phyloP scores from a whole-genome alignment of 2,888 invertebrate genomes.

The Chorisops tibialis region DNA sequence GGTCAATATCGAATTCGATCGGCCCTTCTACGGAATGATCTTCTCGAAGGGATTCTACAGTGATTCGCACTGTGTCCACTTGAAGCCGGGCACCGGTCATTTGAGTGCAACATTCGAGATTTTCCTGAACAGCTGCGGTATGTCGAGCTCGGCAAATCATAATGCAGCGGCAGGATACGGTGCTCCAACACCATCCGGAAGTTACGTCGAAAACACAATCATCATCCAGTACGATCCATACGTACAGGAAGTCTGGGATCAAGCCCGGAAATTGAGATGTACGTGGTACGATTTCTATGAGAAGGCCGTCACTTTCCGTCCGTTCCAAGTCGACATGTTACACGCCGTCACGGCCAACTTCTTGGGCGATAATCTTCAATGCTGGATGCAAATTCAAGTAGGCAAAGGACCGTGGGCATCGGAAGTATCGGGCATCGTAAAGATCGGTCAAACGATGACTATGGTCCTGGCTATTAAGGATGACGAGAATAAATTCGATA shows the following conservation, averaged over 20 bases:
- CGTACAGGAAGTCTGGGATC: constrained; percentile 95
- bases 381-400: constrained; percentile 97
- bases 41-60: constrained; percentile 93
- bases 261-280: constrained; percentile 82
- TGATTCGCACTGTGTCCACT: constrained; percentile 85
- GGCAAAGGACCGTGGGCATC: constrained; percentile 97
- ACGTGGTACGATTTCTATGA: constrained; percentile 97
- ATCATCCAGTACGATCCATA: constrained; percentile 94
- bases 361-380: constrained; percentile 90
- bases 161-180: constrained; percentile 79
- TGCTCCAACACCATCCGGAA: constrained; percentile 85
- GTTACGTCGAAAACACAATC: constrained; percentile 91
- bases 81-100: constrained; percentile 87
- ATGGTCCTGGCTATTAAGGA: constrained; percentile 95
- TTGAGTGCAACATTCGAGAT: constrained; percentile 91
- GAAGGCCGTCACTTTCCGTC: constrained; percentile 90
- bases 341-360: constrained; percentile 94
- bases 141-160: constrained; percentile 89
- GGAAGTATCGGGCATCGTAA: constrained; percentile 91
- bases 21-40: constrained; percentile 94
- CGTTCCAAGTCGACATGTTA: constrained; percentile 94
- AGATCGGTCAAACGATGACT: constrained; percentile 95
- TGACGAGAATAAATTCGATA: constrained; percentile 93
- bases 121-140: constrained; percentile 88
- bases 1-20: constrained; percentile 91